A percentile compares a stretch with the other conserved stretches of the same genome.
phyloP scores from a whole-genome alignment of 1,140 invertebrate species.

The Chironomus striatipennis region DNA sequence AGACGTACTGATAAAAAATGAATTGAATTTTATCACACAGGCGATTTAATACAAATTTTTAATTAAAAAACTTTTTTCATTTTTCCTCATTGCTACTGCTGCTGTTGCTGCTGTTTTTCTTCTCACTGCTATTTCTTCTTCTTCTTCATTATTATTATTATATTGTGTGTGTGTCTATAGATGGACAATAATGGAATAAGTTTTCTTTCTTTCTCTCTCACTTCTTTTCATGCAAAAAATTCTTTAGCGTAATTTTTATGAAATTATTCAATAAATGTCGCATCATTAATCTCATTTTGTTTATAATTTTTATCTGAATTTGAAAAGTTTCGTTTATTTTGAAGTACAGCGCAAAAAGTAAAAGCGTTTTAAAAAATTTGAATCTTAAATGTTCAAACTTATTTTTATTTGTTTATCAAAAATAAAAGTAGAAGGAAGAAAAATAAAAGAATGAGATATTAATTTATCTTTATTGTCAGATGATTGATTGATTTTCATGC shows the following conservation, averaged over 20 bases:
- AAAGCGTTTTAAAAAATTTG: too few relatives aligned
- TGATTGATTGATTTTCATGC: neutral
- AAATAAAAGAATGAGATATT: neutral
- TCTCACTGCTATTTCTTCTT: neutral
- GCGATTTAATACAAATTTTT: slow-evolving; percentile 22
- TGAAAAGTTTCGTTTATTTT: too few relatives aligned
- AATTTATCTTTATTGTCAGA: neutral
- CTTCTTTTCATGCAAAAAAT: too few relatives aligned
- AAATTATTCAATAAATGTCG: too few relatives aligned
- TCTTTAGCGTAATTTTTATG: too few relatives aligned
- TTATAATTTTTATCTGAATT: too few relatives aligned
- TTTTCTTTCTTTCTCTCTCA: neutral
- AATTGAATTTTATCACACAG: slow-evolving; percentile 24
- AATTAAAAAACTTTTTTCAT: slow-evolving; percentile 24
- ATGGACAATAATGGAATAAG: neutral
- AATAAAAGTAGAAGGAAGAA: neutral
- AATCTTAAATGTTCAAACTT: too few relatives aligned
- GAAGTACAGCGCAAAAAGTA: too few relatives aligned
- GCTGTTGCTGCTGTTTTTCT: neutral
- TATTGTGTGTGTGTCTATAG: neutral
- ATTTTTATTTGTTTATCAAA: too few relatives aligned
- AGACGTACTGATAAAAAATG: slow-evolving; percentile 19
- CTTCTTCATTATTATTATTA: neutral
- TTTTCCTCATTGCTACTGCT: neutral
- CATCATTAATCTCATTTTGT: too few relatives aligned